A percentile compares a stretch with the other conserved stretches of the same genome.
phyloP scores from a whole-genome alignment of 2,888 invertebrate species.

The Odontocerum albicorne region DNA sequence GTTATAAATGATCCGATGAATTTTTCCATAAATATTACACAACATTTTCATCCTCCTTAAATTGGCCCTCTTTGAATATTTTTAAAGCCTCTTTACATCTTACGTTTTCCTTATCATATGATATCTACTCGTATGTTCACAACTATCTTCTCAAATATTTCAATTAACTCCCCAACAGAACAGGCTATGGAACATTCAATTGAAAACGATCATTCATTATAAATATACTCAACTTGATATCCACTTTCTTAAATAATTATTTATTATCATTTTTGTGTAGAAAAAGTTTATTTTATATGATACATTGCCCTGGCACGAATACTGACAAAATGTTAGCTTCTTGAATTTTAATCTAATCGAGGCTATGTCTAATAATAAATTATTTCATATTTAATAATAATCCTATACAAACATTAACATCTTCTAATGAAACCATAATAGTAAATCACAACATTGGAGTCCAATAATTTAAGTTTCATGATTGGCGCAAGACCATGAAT shows the following conservation, averaged over 20 bases:
- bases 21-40: not conserved
- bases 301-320: not conserved
- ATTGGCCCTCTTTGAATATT: not conserved
- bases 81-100: not conserved
- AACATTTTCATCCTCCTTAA: not conserved
- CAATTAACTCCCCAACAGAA: too few species aligned
- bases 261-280: too few species aligned
- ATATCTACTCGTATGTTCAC: too few species aligned
- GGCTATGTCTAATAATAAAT: conserved; percentile 32
- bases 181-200: not conserved
- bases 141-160: not conserved
- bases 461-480: conserved; percentile 35
- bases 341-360: conserved; percentile 19
- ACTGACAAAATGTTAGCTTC: not conserved
- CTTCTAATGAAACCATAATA: conserved; percentile 35
- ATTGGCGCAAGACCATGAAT: conserved; percentile 15
- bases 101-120: too few species aligned
- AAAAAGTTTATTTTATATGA: too few species aligned
- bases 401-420: conserved; percentile 31
- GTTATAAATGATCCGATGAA: too few species aligned
- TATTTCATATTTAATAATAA: conserved; percentile 21
- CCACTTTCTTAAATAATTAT: too few species aligned
- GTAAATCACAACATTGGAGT: conserved; percentile 38
- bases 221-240: too few species aligned
- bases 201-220: too few species aligned